Evolutionary conservation across 1,140 invertebrate species (phyloP).

Genomic region (Neoseiulus cucumeris): DNA sequence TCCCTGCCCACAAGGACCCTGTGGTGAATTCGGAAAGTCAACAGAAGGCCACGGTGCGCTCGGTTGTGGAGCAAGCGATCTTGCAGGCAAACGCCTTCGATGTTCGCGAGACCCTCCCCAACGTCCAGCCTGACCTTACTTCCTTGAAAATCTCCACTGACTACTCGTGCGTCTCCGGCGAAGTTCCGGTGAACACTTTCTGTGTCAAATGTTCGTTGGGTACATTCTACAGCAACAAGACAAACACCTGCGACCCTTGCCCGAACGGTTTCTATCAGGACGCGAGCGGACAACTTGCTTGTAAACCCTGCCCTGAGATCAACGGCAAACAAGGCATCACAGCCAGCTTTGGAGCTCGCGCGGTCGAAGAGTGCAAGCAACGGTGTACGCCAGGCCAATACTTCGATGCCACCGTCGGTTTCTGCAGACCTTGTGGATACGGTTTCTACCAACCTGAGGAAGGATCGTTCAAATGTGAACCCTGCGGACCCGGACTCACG

Average conservation of each 20-base stretch:
- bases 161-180: conserved; percentile 73
- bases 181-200: conserved; percentile 41
- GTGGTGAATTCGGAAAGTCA: conserved; percentile 51
- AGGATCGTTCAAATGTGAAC: conserved; percentile 66
- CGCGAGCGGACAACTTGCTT: conserved; percentile 67
- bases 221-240: conserved; percentile 53
- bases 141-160: conserved; percentile 63
- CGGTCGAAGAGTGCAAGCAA: conserved; percentile 73
- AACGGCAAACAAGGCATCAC: conserved; percentile 68
- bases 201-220: conserved; percentile 82
- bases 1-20: conserved; percentile 76
- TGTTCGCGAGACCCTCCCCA: conserved; percentile 73
- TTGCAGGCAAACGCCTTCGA: conserved; percentile 79
- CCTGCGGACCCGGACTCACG: conserved; percentile 78
- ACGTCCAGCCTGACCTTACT: conserved; percentile 75
- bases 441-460: conserved; percentile 79
- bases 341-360: conserved; percentile 57
- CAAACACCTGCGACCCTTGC: conserved; percentile 57
- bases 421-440: conserved; percentile 75
- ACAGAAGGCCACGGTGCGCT: conserved; percentile 57
- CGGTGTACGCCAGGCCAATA: conserved; percentile 74
- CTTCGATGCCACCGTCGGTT: conserved; percentile 58
- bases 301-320: conserved; percentile 64
- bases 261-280: conserved; percentile 79
- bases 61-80: conserved; percentile 60